phyloP scores from a whole-genome alignment of 2,113 vertebrate species.

The Thryonomys swinderianus region DNA sequence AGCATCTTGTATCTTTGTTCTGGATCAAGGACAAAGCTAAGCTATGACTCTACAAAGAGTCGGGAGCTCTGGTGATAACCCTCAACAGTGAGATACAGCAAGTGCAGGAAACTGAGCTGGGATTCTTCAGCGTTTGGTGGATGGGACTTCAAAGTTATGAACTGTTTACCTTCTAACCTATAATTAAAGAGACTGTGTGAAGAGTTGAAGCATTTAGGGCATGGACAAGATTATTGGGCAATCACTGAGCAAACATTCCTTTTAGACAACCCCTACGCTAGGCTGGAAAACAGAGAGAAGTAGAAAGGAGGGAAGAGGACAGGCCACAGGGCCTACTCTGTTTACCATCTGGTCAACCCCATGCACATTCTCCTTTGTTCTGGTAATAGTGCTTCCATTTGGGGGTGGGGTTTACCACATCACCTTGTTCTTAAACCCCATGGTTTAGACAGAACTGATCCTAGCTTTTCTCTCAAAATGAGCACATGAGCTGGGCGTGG shows the following conservation, averaged over 20 bases:
- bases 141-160: background rate
- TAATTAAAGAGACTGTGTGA: background rate
- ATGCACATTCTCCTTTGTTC: background rate
- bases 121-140: background rate
- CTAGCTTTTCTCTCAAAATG: background rate
- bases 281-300: background rate
- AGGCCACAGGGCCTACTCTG: background rate
- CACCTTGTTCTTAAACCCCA: background rate
- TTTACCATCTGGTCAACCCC: too few relatives aligned
- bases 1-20: conserved; percentile 38
- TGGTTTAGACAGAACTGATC: background rate
- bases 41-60: background rate
- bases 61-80: background rate
- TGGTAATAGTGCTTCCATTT: background rate
- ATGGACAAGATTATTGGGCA: background rate
- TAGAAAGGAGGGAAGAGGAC: background rate
- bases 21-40: conserved; percentile 15
- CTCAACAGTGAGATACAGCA: background rate
- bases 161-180: background rate
- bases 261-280: background rate
- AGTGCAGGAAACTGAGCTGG: background rate
- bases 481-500: background rate
- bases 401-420: background rate
- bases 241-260: background rate
- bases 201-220: background rate